These are phyloP conservation scores for Harpagus bidentatus DNA, from an alignment of 2,113 vertebrate species.

Conservation along the genomic window DNA sequence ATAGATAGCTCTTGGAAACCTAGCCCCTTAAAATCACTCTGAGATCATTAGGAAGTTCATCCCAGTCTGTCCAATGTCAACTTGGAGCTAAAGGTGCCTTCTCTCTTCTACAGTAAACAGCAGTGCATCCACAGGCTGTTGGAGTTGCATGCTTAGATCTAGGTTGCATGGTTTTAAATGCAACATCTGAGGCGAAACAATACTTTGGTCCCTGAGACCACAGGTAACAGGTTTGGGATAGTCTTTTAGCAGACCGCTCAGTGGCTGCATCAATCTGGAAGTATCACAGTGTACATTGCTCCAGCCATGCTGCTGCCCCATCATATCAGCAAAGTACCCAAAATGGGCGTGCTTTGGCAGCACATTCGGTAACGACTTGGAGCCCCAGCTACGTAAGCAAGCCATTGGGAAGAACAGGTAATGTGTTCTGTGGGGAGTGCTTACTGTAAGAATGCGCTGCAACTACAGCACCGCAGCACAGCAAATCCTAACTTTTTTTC, in stretches of 20 bases:
- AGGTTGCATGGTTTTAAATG: not conserved
- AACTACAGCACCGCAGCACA: not conserved
- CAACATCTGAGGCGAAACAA: not conserved
- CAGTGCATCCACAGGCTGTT: not conserved
- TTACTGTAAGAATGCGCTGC: not conserved
- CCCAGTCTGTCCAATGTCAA: not conserved
- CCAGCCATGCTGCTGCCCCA: not conserved
- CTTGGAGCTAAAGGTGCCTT: not conserved
- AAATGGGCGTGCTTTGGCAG: not conserved
- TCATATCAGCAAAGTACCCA: not conserved
- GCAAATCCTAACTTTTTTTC: not conserved
- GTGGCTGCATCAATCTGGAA: not conserved
- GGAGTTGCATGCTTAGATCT: not conserved
- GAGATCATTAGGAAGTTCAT: not conserved
- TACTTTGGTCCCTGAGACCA: not conserved
- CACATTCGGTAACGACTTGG: not conserved
- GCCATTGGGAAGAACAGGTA: not conserved
- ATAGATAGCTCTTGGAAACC: constrained; percentile 31
- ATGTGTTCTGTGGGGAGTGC: not conserved
- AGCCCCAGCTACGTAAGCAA: not conserved
- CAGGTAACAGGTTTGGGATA: not conserved
- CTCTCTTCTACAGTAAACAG: not conserved
- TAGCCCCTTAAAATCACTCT: not conserved
- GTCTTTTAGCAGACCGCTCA: not conserved
- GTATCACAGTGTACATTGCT: not conserved